Base-by-base conservation (phyloP, 53 echinoderm and acorn worm genomes). In the Stichopus horrens region DNA sequence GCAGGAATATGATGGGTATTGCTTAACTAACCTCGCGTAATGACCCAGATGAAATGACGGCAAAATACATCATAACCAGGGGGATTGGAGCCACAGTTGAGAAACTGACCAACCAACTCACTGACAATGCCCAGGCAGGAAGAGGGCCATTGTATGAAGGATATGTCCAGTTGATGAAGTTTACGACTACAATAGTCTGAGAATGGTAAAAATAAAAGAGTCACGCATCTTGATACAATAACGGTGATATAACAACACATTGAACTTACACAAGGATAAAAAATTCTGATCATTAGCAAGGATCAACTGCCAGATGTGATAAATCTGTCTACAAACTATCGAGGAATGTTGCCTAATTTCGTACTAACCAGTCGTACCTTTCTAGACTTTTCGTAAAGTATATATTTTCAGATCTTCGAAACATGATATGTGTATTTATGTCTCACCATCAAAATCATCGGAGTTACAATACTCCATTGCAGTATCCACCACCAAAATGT, bases 81-180 rank as follows among this genome's bases (percentile, higher is more conserved):
- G 63, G 63, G 7, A 63, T 63, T 63, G 63, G 63, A 5, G 16
- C 14, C 14, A 79, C 7, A 53, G 5, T 8, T 19, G 79, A 23
- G 13, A 10, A 79, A 14, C 68, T 93, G 74, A 95, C 90, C 6
- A 90, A 58, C 95, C 95, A 95, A 66, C 95, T 93, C 65, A 95
- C 90, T n/a, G 55, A 87, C 77, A 89, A 74, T 9, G 92, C 92
- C 95, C 95, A 95, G 5, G 79, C 57, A 19, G 95, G 93, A 86
- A 90, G 91, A 7, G 89, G 90, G 6, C 95, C 95, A 54, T 93
- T 90, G 76, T 95, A 95, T 53, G 90, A 86, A 0, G 95, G 95
- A 11, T 86, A 21, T 7, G 81, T 57, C 93, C 93, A 93, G 58
- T 90, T 90, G 68, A 58, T 77, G 16, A 93, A 74, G 60, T 90